A percentile compares a stretch with the other conserved stretches of the same genome.
phyloP scores from a whole-genome alignment of 2,113 vertebrate species.

The Coptodon bakossiorum region DNA sequence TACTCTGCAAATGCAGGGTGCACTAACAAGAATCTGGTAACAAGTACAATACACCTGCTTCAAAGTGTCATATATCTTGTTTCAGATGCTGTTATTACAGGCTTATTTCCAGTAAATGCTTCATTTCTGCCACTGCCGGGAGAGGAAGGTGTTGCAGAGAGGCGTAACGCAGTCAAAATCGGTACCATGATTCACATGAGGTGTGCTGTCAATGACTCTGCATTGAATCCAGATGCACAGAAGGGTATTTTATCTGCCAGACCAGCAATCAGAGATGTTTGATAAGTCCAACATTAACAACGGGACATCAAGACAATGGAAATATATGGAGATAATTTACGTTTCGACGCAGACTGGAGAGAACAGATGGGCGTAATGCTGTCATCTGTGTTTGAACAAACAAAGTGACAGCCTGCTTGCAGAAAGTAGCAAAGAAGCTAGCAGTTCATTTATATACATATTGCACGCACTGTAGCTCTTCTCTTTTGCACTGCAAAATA shows the following conservation, averaged over 20 bases:
- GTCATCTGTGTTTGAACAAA: background rate
- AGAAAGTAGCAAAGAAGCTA: background rate
- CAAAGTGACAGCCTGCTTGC: background rate
- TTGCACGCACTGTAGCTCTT: background rate
- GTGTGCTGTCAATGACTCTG: background rate
- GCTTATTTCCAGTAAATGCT: background rate
- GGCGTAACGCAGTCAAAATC: background rate
- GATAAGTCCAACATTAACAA: background rate
- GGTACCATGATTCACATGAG: background rate
- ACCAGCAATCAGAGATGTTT: background rate
- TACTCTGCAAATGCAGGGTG: background rate
- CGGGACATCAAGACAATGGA: background rate
- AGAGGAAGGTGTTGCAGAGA: background rate
- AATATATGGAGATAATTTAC: background rate
- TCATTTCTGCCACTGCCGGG: background rate
- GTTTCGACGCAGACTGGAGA: background rate
- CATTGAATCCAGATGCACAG: background rate
- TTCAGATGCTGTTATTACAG: background rate
- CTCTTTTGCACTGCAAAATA: background rate
- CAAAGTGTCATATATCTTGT: background rate
- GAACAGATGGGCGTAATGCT: background rate
- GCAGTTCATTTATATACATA: background rate
- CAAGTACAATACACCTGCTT: background rate
- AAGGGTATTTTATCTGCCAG: background rate
- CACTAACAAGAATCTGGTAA: background rate